A percentile compares a stretch with the other conserved stretches of the same genome.
phyloP scores from a whole-genome alignment of 2,888 invertebrate genomes.

The Diploptera punctata region DNA sequence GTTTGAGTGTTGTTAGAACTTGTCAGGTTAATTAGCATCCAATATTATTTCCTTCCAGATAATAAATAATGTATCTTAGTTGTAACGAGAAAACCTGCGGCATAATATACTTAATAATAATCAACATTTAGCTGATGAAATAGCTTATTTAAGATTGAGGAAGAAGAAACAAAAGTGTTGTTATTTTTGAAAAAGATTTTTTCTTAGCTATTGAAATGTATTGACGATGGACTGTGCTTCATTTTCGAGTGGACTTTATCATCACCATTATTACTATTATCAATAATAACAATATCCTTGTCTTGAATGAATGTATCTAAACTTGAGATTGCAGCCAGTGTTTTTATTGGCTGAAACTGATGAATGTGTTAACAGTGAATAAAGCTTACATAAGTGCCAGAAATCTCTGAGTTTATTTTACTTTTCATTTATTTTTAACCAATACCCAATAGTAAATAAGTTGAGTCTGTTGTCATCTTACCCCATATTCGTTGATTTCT shows the following conservation, averaged over 20 bases:
- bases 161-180: conserved; percentile 39
- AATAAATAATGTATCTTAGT: conserved; percentile 26
- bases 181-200: conserved; percentile 44
- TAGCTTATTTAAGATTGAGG: conserved; percentile 30
- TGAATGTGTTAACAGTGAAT: conserved; percentile 40
- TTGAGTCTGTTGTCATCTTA: too few species aligned
- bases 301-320: conserved; percentile 37
- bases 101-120: conserved; percentile 28
- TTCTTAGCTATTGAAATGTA: conserved; percentile 43
- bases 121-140: conserved; percentile 20
- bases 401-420: neutral
- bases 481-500: too few species aligned
- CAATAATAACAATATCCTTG: conserved; percentile 29
- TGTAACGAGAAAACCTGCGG: conserved; percentile 20
- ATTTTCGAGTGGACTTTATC: conserved; percentile 40
- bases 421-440: too few species aligned
- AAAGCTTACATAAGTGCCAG: conserved; percentile 41
- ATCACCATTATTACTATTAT: conserved; percentile 30
- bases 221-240: conserved; percentile 39
- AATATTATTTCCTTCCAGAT: conserved; percentile 15
- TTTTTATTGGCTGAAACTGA: conserved; percentile 37
- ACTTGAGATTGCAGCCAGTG: conserved; percentile 35
- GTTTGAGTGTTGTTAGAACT: conserved; percentile 29
- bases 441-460: too few species aligned
- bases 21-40: neutral